phyloP scores from a whole-genome alignment of 1,140 invertebrate species.

The Lasaia peninsularis region DNA sequence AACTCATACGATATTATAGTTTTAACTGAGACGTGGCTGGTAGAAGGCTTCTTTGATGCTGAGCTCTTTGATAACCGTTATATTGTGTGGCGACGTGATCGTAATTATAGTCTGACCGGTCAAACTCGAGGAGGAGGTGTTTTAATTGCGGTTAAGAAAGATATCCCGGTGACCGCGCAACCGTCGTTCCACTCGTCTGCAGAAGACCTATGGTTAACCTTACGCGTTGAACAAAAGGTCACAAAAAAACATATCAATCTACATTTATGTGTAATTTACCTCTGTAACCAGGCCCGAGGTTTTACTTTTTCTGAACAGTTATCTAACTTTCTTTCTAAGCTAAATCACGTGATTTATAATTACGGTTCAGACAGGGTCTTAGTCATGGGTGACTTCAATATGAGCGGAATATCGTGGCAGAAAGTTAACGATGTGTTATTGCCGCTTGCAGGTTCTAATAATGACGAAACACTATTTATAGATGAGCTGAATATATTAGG shows the following conservation, averaged over 20 bases:
- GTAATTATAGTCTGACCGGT: conserved; percentile 15
- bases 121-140: conserved; percentile 26
- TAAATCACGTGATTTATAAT: background rate
- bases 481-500: conserved; percentile 19
- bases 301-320: conserved; percentile 13
- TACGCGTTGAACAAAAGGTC: background rate
- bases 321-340: background rate
- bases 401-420: background rate
- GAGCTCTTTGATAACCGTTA: conserved; percentile 28
- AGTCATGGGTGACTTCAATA: background rate
- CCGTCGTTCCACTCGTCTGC: background rate
- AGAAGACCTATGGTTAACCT: conserved; percentile 20
- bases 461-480: conserved; percentile 12
- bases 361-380: background rate
- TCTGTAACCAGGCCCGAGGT: conserved; percentile 14
- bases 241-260: background rate
- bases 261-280: conserved; percentile 18
- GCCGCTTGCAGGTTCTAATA: background rate
- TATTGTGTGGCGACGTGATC: conserved; percentile 28
- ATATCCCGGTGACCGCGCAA: background rate
- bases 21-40: conserved; percentile 29
- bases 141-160: conserved; percentile 12
- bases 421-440: background rate
- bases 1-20: conserved; percentile 24
- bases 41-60: conserved; percentile 15